Conservation (phyloP, 2,888 invertebrate species). For the Escarpia spicata region DNA sequence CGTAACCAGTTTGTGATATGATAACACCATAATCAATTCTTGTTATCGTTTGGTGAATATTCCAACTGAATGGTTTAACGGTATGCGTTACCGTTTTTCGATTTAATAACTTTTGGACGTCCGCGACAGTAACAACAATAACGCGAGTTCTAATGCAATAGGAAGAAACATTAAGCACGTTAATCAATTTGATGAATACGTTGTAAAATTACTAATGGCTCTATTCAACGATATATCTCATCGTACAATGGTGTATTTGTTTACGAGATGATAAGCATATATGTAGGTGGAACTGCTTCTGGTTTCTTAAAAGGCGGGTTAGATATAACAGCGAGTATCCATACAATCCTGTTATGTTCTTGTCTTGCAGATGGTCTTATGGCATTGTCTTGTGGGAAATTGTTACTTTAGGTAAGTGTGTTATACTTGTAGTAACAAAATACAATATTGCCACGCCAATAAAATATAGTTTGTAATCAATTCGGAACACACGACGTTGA, state of each 20-base stretch:
- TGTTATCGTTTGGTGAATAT: background rate
- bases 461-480: no score
- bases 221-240: background rate
- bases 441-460: background rate
- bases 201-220: background rate
- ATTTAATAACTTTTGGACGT: background rate
- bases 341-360: slow-evolving; percentile 17
- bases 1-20: slow-evolving; percentile 42
- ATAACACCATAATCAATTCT: background rate
- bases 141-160: background rate
- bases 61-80: background rate
- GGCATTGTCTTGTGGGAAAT: slow-evolving; percentile 63
- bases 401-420: slow-evolving; percentile 55
- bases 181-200: background rate
- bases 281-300: background rate
- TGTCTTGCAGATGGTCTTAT: slow-evolving; percentile 59
- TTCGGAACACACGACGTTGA: no score
- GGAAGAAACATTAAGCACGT: background rate
- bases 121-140: background rate
- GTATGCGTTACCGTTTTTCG: background rate
- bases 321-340: no score
- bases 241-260: background rate
- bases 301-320: background rate
- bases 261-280: background rate
- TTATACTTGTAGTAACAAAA: background rate